Evolutionary conservation across 2,797 vertebrate species (phyloP).

Genomic region (Sandelia bainsii): DNA sequence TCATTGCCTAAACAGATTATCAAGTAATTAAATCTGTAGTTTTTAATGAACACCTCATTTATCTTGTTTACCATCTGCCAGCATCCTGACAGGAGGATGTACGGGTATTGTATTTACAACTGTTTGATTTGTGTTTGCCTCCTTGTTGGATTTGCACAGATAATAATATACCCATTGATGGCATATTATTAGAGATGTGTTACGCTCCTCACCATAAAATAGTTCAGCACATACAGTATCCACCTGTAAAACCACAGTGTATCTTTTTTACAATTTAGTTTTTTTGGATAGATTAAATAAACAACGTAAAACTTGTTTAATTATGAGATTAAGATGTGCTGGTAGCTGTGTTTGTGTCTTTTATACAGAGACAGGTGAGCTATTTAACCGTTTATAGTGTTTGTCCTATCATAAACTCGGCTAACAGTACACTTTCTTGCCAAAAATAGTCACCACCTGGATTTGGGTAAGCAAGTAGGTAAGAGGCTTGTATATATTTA

Average conservation of each 20-base stretch:
- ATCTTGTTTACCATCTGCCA: slow-evolving; percentile 2
- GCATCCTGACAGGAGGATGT: neutral
- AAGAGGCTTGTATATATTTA: too few relatives aligned
- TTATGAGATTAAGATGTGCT: neutral
- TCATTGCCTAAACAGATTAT: neutral
- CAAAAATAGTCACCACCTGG: too few relatives aligned
- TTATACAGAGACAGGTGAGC: neutral
- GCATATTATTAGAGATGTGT: neutral
- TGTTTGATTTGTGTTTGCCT: slow-evolving; percentile 3
- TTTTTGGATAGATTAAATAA: neutral
- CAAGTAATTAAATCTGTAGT: neutral
- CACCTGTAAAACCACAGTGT: neutral
- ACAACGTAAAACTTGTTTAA: neutral
- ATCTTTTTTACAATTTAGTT: neutral
- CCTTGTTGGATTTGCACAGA: neutral
- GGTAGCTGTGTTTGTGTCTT: neutral
- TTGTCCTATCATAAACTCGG: too few relatives aligned
- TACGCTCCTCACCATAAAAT: neutral
- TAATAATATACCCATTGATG: neutral
- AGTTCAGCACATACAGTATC: neutral
- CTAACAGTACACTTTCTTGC: too few relatives aligned
- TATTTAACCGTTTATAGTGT: too few relatives aligned
- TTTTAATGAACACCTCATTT: neutral
- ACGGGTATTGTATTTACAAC: neutral
- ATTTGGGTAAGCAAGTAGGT: too few relatives aligned